phyloP scores from a whole-genome alignment of 2,888 invertebrate genomes.

The Brachypterus glaber region DNA sequence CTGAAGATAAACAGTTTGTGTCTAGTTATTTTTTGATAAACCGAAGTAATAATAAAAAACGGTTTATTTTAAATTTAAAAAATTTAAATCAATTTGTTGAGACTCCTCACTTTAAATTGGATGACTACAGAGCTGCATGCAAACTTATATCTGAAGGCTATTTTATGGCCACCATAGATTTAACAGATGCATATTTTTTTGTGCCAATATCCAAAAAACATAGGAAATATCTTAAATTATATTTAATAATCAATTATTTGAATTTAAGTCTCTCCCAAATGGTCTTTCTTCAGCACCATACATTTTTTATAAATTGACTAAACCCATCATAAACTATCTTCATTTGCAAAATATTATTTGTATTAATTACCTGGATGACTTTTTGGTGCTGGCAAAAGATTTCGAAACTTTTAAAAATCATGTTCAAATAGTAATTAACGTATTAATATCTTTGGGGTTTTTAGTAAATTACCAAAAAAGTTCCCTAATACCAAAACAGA shows the following conservation, averaged over 20 bases:
- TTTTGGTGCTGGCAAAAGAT: not conserved
- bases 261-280: constrained; percentile 22
- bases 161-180: constrained; percentile 10
- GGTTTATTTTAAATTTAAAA: constrained; percentile 21
- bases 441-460: too few species aligned
- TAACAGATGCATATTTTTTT: constrained; percentile 16
- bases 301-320: constrained; percentile 26
- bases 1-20: too few species aligned
- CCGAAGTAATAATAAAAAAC: not conserved
- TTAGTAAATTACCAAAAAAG: too few species aligned
- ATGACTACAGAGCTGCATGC: constrained; percentile 18
- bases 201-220: constrained; percentile 16
- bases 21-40: not conserved
- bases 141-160: constrained; percentile 15
- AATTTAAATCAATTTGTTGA: constrained; percentile 19
- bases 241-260: constrained; percentile 16
- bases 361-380: constrained; percentile 4
- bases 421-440: too few species aligned
- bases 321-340: too few species aligned
- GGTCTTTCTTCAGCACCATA: constrained; percentile 21
- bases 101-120: constrained; percentile 23
- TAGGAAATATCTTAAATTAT: constrained; percentile 19
- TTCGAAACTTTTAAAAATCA: too few species aligned
- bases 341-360: too few species aligned
- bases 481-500: too few species aligned